These are phyloP conservation scores for Blastobasis adustella DNA, from an alignment of 2,888 invertebrate genomes.

Conservation along the genomic window DNA sequence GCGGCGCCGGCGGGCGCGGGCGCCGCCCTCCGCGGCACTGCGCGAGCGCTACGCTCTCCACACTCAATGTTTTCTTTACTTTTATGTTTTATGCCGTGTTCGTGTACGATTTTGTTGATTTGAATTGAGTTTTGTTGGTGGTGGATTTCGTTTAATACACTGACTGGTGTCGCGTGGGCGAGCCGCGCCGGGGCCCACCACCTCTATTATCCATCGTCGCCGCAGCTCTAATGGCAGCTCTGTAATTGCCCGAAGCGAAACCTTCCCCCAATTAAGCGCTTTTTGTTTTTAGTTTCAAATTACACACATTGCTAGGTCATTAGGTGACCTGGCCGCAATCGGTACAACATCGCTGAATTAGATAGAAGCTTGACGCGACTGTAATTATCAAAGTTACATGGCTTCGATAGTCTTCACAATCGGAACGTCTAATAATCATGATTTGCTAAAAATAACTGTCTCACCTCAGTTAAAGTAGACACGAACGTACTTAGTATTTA, in stretches of 20 bases:
- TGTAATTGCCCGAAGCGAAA: constrained; percentile 31
- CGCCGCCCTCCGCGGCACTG: constrained; percentile 64
- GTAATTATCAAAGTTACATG: no score
- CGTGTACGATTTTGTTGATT: constrained; percentile 73
- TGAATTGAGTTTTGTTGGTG: constrained; percentile 73
- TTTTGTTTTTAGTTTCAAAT: constrained; percentile 41
- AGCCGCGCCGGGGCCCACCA: constrained; percentile 18
- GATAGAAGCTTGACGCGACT: not conserved
- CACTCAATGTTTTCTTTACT: constrained; percentile 68
- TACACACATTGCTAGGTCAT: constrained; percentile 22
- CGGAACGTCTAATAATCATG: no score
- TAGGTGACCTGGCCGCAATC: constrained; percentile 14
- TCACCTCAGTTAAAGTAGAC: no score
- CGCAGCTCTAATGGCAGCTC: not conserved
- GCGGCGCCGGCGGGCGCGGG: constrained; percentile 56
- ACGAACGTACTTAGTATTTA: no score
- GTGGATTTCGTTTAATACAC: constrained; percentile 75
- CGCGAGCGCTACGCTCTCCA: constrained; percentile 63
- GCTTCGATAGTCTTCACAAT: no score
- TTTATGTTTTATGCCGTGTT: constrained; percentile 73
- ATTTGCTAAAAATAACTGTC: no score
- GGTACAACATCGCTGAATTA: constrained; percentile 4
- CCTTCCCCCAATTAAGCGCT: constrained; percentile 50
- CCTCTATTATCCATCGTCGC: constrained; percentile 7
- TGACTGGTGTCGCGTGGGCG: constrained; percentile 39